Percentiles rank a stretch among this genome's conserved stretches.
These are phyloP conservation scores for Anas platyrhynchos DNA, from an alignment of 2,113 vertebrate species.

Conservation along the genomic window DNA sequence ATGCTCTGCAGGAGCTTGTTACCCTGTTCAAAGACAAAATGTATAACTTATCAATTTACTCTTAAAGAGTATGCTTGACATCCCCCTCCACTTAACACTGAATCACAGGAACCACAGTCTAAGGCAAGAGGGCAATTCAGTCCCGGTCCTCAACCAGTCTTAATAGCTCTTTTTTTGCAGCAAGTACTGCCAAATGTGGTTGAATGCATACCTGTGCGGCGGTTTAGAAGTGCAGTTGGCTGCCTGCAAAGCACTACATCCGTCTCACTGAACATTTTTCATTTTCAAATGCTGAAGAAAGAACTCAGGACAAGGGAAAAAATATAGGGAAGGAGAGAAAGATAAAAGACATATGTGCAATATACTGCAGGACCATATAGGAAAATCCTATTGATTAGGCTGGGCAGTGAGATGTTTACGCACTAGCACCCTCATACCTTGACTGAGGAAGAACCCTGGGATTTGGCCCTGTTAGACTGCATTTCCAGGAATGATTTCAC, in stretches of 20 bases:
- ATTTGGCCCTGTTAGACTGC: not conserved
- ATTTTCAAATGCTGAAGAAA: constrained; percentile 15
- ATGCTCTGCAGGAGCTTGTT: not conserved
- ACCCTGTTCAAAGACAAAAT: not conserved
- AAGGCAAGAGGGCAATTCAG: constrained; percentile 65
- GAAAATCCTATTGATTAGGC: rapidly evolving
- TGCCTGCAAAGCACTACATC: constrained; percentile 25
- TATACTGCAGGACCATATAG: not conserved
- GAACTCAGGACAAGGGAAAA: not conserved
- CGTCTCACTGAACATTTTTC: not conserved
- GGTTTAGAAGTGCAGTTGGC: constrained; percentile 43
- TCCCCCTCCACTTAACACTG: constrained; percentile 25
- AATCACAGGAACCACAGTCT: constrained; percentile 54
- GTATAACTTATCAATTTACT: constrained; percentile 17
- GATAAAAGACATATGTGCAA: not conserved
- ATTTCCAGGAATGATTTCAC: not conserved
- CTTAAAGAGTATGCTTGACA: not conserved
- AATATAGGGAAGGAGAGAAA: not conserved
- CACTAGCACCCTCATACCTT: not conserved
- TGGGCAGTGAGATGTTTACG: not conserved
- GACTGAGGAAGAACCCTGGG: not conserved
- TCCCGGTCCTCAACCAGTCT: not conserved
- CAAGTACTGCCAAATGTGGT: constrained; percentile 53
- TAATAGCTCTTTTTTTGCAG: constrained; percentile 42
- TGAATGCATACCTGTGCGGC: not conserved